Evolutionary conservation across 2,113 vertebrate genomes (phyloP).

Genomic region (Paraplagusia blochii): DNA sequence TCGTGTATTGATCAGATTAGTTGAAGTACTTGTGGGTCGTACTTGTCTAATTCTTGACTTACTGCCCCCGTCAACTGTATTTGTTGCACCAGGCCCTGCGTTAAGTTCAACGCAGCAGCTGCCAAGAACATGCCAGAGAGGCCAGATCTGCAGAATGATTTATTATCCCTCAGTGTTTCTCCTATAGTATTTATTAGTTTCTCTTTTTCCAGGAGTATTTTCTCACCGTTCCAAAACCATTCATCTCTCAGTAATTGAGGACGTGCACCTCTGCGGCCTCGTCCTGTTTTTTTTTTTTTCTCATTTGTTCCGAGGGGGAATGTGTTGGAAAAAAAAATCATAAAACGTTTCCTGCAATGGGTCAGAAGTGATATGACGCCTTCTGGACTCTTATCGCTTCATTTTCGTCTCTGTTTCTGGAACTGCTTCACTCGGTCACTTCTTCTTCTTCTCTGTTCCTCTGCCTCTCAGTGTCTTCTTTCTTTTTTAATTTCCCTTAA

Average conservation of each 20-base stretch:
- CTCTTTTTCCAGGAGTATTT: slow-evolving; percentile 46
- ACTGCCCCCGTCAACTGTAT: slow-evolving; percentile 14
- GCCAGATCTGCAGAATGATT: slow-evolving; percentile 38
- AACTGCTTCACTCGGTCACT: slow-evolving; percentile 30
- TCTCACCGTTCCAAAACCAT: slow-evolving; percentile 48
- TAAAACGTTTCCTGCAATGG: slow-evolving; percentile 67
- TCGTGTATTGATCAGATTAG: slow-evolving; percentile 54
- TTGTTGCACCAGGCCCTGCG: slow-evolving; percentile 39
- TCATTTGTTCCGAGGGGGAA: slow-evolving; percentile 55
- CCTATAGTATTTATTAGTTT: slow-evolving; percentile 54
- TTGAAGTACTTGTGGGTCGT: slow-evolving; percentile 57
- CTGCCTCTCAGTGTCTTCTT: slow-evolving; percentile 29
- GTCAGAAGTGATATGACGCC: slow-evolving; percentile 47
- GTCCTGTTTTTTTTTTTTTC: slow-evolving; percentile 24
- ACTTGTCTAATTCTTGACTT: slow-evolving; percentile 40
- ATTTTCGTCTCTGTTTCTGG: slow-evolving; percentile 34
- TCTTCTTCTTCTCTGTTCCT: slow-evolving; percentile 32
- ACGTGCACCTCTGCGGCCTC: slow-evolving; percentile 1
- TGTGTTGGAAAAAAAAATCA: slow-evolving; percentile 69
- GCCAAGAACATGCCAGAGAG: slow-evolving; percentile 56
- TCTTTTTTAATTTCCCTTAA: slow-evolving; percentile 42
- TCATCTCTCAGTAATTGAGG: slow-evolving; percentile 38
- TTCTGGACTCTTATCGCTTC: slow-evolving; percentile 31
- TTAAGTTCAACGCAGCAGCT: slow-evolving; percentile 36
- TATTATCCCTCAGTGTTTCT: slow-evolving; percentile 49